Evolutionary conservation across 1,140 invertebrate genomes (phyloP), one percentile per base, ranked within the genome.

Genomic region (Berghia stephanieae): DNA sequence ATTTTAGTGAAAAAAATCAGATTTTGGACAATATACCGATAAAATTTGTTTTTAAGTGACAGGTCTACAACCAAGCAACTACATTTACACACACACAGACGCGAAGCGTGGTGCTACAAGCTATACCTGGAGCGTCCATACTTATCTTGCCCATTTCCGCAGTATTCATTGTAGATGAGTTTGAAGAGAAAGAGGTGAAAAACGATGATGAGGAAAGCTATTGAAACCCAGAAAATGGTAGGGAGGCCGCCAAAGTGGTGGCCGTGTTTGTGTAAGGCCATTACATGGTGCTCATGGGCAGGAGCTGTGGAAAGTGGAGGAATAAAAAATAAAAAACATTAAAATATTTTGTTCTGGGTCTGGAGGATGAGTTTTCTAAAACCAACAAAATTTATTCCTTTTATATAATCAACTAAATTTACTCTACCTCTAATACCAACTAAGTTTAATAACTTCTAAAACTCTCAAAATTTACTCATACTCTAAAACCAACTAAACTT

Each of bases 141-240:
- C 10, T 83, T 74, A 8, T 87, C 87, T 52, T 86, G 82, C 34
- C 84, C 86, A n/a, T n/a, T n/a, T 27, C 83, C 80, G 78, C 88
- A 89, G 76, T 88, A 90, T 78, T 98, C 96, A 83, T 95, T 96
- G 88, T 96, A 94, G 80, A 98, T 96, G 71, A 98, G 91, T 90
- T 96, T 96, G 90, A 95, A 96, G 10, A 98, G 91, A 90, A 98
- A 98, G 79, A 98, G 90, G 91, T 98, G 97, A 89, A 98, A 98
- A 79, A 97, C 92, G 79, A 97, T 91, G 80, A 98, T 96, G 75
- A 98, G 92, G 85, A 95, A 93, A 84, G 93, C 94, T 80, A 98
- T 94, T 24, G 95, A 94, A 0, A 96, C 93, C 97, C 97, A 98
- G 89, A 98, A 98, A 46, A 98, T 90, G 0, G 94, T 95, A 31